phyloP scores from a whole-genome alignment of 1,140 invertebrate species.

The Atta texana region DNA sequence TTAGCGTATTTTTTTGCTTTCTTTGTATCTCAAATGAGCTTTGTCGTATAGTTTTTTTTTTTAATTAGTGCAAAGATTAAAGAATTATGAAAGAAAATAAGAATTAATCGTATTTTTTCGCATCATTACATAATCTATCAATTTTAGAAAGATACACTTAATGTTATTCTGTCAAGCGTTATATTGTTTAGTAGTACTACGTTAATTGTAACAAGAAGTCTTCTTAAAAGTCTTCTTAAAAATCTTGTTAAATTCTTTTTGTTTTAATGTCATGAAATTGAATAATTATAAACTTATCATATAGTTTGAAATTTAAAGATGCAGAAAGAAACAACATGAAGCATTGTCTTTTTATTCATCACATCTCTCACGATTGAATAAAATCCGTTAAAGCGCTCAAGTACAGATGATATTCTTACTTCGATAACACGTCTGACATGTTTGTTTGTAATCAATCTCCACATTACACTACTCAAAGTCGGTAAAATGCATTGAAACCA shows the following conservation, averaged over 20 bases:
- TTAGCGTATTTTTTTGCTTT: not conserved
- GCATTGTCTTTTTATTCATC: not conserved
- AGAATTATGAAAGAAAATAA: not conserved
- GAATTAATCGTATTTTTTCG: not conserved
- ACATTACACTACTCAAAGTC: slow-evolving; percentile 21
- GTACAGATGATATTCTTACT: not conserved
- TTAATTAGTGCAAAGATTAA: not conserved
- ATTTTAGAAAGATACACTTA: not conserved
- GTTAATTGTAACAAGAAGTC: not conserved
- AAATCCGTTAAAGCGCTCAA: not conserved
- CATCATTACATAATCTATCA: not conserved
- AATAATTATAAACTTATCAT: not conserved
- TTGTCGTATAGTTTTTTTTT: not conserved
- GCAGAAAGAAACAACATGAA: not conserved
- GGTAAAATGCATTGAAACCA: not conserved
- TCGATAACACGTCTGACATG: not conserved
- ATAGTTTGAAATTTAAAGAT: not conserved
- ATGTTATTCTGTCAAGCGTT: not conserved
- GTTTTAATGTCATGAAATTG: not conserved
- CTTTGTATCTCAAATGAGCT: not conserved
- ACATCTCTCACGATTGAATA: not conserved
- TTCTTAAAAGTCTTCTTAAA: not conserved
- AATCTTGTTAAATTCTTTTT: not conserved
- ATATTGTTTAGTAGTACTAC: too few relatives aligned
- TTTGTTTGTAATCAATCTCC: slow-evolving; percentile 15